phyloP scores from a whole-genome alignment of 2,113 vertebrate species.

The Rhabdornis inornatus region DNA sequence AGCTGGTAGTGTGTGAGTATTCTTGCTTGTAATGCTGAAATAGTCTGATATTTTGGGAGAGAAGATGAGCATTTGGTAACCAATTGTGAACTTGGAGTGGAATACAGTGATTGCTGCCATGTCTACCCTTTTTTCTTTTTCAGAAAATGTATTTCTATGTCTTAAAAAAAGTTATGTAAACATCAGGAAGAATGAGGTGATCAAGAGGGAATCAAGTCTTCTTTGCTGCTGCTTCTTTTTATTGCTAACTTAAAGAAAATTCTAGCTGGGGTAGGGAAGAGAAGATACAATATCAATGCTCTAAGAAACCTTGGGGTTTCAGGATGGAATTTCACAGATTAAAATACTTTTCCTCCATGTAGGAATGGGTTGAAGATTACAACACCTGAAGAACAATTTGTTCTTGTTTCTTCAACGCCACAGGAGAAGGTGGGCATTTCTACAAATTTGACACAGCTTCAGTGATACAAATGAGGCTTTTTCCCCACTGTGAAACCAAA shows the following conservation, averaged over 20 bases:
- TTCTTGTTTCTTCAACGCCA: slow-evolving; percentile 86
- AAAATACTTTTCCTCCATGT: background rate
- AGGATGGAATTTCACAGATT: background rate
- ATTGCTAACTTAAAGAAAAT: background rate
- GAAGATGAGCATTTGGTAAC: background rate
- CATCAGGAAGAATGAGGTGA: background rate
- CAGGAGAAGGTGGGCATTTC: slow-evolving; percentile 86
- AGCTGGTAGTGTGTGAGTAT: slow-evolving; percentile 84
- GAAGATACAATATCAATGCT: background rate
- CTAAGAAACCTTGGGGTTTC: background rate
- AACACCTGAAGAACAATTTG: slow-evolving; percentile 92
- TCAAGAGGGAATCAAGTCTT: background rate
- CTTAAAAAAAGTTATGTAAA: background rate
- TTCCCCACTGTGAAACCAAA: background rate
- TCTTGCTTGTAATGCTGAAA: background rate
- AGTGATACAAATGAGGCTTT: background rate
- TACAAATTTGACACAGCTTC: background rate
- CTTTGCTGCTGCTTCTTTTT: background rate
- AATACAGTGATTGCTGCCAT: background rate
- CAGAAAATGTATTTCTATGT: background rate
- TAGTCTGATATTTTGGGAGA: background rate
- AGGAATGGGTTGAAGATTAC: slow-evolving; percentile 93
- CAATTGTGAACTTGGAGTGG: background rate
- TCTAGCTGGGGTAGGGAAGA: background rate
- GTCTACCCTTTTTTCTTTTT: background rate